phyloP scores from a whole-genome alignment of 2,888 invertebrate species.

The Xylota sylvarum region DNA sequence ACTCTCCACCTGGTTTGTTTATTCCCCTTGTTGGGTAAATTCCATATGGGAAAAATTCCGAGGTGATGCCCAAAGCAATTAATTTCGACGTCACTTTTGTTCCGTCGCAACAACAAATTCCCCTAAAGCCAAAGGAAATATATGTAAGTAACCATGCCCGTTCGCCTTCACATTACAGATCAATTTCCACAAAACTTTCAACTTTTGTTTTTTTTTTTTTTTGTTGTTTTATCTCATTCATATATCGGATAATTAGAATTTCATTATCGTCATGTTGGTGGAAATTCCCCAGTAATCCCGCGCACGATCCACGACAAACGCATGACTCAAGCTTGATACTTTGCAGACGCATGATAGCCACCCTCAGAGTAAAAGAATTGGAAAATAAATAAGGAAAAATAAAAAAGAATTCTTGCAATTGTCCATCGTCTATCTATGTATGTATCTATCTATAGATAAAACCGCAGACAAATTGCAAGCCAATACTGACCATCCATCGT shows the following conservation, averaged over 20 bases:
- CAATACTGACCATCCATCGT: conserved; percentile 22
- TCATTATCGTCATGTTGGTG: conserved; percentile 4
- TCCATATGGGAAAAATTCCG: conserved; percentile 11
- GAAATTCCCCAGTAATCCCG: conserved; percentile 37
- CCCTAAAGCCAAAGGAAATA: neutral
- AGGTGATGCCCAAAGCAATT: conserved; percentile 26
- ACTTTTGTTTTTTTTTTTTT: neutral
- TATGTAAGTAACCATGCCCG: neutral
- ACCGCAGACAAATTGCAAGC: conserved; percentile 32
- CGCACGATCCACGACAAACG: conserved; percentile 33
- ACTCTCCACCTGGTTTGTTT: neutral
- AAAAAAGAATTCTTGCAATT: conserved; percentile 34
- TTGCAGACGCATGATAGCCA: conserved; percentile 49
- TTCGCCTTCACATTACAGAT: neutral
- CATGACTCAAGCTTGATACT: conserved; percentile 53
- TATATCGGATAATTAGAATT: conserved; percentile 5
- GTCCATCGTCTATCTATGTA: conserved; percentile 24
- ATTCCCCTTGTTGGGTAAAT: conserved; percentile 31
- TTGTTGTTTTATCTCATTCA: conserved; percentile 7
- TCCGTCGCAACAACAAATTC: neutral
- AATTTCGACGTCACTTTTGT: neutral
- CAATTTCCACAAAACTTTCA: conserved; percentile 1
- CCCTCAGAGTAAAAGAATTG: conserved; percentile 31
- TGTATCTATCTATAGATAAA: conserved; percentile 28
- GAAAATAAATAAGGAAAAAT: no score